Evolutionary conservation across 1,140 invertebrate species (phyloP).

Genomic region (Diachasmimorpha longicaudata): DNA sequence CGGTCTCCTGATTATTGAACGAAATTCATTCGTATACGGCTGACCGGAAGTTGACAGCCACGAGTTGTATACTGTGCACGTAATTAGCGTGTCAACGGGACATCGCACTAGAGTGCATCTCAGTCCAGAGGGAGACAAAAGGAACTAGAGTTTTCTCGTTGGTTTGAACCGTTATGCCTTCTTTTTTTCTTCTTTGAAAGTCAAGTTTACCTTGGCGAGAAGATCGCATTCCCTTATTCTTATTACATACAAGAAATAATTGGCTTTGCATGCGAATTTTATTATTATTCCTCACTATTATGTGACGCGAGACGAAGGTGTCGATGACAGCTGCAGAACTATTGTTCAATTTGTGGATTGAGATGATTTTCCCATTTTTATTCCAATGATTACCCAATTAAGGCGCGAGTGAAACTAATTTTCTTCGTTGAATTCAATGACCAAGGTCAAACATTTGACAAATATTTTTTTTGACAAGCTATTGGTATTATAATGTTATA

Average conservation of each 20-base stretch:
- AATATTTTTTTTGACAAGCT: too few species aligned
- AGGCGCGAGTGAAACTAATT: too few species aligned
- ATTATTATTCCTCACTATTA: too few species aligned
- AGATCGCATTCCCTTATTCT: not conserved
- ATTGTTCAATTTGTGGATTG: too few species aligned
- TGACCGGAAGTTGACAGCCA: not conserved
- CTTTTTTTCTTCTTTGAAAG: not conserved
- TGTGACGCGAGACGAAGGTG: too few species aligned
- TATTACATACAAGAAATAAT: not conserved
- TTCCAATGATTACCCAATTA: too few species aligned
- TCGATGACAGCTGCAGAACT: too few species aligned
- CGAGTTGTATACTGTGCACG: not conserved
- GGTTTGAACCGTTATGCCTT: not conserved
- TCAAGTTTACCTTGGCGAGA: not conserved
- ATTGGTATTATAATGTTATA: too few species aligned
- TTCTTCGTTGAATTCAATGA: too few species aligned
- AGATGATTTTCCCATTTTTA: too few species aligned
- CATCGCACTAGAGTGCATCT: not conserved
- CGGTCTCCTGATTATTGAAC: not conserved
- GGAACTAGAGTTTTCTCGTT: not conserved
- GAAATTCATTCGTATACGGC: not conserved
- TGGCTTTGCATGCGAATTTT: too few species aligned
- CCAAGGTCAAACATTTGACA: too few species aligned
- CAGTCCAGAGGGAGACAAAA: not conserved
- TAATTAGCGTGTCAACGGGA: not conserved